Percentiles rank a stretch among this genome's conserved stretches.
Evolutionary conservation across 2,113 vertebrate genomes (phyloP).

Genomic region (Meles meles): DNA sequence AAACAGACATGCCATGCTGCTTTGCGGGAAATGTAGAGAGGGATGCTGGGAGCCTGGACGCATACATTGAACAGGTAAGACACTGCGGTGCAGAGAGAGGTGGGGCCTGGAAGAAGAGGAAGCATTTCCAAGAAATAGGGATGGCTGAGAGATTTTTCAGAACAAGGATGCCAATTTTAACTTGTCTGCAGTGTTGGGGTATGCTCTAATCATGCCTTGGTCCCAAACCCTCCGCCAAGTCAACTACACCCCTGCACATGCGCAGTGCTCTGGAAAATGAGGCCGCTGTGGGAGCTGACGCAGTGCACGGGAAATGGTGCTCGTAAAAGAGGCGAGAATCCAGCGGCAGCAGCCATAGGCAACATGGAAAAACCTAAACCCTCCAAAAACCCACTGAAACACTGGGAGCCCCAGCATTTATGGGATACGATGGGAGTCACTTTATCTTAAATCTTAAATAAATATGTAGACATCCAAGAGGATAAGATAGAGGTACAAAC

Average conservation of each 20-base stretch:
- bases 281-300: neutral
- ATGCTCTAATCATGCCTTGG: neutral
- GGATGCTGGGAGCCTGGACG: neutral
- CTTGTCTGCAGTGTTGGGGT: neutral
- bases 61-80: neutral
- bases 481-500: neutral
- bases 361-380: neutral
- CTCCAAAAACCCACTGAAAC: neutral
- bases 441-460: neutral
- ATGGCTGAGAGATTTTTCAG: neutral
- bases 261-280: neutral
- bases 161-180: neutral
- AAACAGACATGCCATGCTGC: neutral
- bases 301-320: neutral
- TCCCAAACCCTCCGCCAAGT: neutral
- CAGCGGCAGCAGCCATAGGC: neutral
- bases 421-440: too few relatives aligned
- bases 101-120: neutral
- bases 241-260: neutral
- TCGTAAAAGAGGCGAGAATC: neutral
- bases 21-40: neutral
- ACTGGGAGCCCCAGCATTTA: neutral
- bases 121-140: neutral
- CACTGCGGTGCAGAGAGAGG: accelerated
- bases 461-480: neutral